These are phyloP conservation scores for Ibycter americanus DNA, from an alignment of 2,797 vertebrate species.

Conservation along the genomic window DNA sequence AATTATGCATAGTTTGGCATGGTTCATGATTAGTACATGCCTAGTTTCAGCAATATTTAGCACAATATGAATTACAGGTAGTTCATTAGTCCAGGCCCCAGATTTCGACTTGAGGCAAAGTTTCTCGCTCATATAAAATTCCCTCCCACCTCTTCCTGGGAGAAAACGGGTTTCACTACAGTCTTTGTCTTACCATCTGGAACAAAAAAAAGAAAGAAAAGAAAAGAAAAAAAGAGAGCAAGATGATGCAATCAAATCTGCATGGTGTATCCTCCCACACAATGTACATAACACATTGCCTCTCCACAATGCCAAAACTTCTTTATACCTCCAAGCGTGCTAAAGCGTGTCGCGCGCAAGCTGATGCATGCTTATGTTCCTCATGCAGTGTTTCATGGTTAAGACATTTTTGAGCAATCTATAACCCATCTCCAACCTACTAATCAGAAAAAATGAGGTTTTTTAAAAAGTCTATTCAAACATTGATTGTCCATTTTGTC, in stretches of 20 bases:
- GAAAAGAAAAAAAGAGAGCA: not conserved
- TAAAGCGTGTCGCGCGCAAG: slow-evolving; percentile 42
- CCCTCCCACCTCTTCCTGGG: slow-evolving; percentile 63
- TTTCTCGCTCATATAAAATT: slow-evolving; percentile 51
- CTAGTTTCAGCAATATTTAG: slow-evolving; percentile 61
- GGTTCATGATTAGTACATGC: slow-evolving; percentile 52
- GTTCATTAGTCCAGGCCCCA: slow-evolving; percentile 48
- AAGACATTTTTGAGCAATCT: not conserved
- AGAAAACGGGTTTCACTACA: slow-evolving; percentile 62
- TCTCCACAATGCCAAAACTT: slow-evolving; percentile 4
- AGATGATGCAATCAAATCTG: slow-evolving; percentile 46
- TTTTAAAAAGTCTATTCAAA: not conserved
- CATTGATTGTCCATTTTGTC: not conserved
- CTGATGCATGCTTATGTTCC: slow-evolving; percentile 40
- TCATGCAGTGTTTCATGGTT: not conserved
- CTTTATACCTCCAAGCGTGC: slow-evolving; percentile 21
- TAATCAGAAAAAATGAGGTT: not conserved
- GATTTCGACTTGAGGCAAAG: slow-evolving; percentile 49
- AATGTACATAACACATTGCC: not conserved
- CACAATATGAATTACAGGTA: slow-evolving; percentile 59
- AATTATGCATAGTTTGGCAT: slow-evolving; percentile 67
- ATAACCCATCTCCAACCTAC: not conserved
- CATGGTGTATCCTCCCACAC: slow-evolving; percentile 52
- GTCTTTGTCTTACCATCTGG: slow-evolving; percentile 57
- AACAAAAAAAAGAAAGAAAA: slow-evolving; percentile 10